Percentiles rank a stretch among this genome's conserved stretches.
Evolutionary conservation across 1,140 invertebrate genomes (phyloP).

Genomic region (Lordiphosa clarofinis): DNA sequence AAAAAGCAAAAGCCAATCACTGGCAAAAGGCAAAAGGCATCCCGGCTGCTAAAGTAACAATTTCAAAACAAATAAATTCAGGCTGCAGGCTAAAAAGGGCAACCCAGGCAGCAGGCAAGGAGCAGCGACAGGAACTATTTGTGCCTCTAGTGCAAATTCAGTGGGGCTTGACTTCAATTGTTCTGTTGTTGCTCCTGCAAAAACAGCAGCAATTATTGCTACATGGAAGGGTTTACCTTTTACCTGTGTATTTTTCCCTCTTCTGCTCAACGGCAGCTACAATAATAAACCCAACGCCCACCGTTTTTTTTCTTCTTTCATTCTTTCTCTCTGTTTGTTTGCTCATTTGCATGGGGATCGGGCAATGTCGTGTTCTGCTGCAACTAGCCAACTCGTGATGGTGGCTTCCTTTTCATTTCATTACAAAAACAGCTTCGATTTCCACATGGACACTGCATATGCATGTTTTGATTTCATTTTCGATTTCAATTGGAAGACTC

Average conservation of each 20-base stretch:
- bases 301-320: conserved; percentile 18
- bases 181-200: conserved; percentile 40
- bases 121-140: conserved; percentile 48
- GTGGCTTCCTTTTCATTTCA: conserved; percentile 24
- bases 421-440: conserved; percentile 30
- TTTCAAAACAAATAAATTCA: conserved; percentile 78
- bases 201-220: conserved; percentile 66
- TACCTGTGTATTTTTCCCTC: conserved; percentile 3
- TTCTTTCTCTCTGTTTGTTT: conserved; percentile 31
- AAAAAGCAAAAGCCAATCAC: conserved; percentile 61
- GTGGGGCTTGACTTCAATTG: conserved; percentile 72
- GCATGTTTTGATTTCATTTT: conserved; percentile 71
- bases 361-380: conserved; percentile 36
- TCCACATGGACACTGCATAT: conserved; percentile 45
- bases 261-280: conserved; percentile 38
- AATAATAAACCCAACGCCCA: conserved; percentile 64
- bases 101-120: conserved; percentile 40
- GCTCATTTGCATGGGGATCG: conserved; percentile 53
- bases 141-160: conserved; percentile 54
- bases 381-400: too few species aligned
- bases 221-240: not conserved
- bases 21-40: conserved; percentile 30
- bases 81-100: conserved; percentile 71
- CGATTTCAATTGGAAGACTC: conserved; percentile 53
- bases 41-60: conserved; percentile 61